Percentiles rank a stretch among this genome's conserved stretches.
Conservation (phyloP, 1,140 invertebrate genomes). For the Pinna nobilis region DNA sequence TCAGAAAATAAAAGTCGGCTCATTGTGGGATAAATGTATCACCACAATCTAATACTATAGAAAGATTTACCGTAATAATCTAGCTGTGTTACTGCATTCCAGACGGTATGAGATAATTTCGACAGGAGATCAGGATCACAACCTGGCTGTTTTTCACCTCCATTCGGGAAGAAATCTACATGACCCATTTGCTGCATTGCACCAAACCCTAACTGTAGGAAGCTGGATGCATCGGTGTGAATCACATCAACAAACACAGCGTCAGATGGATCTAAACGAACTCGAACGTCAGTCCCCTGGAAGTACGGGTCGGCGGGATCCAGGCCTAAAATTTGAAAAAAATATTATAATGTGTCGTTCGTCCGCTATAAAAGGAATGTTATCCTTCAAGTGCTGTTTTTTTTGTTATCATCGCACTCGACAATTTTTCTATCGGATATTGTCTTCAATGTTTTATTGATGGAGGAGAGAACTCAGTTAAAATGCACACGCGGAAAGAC, state of each 20-base stretch:
- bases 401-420: no score
- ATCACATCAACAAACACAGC: slow-evolving; percentile 96
- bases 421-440: no score
- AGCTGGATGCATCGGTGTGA: slow-evolving; percentile 88
- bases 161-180: slow-evolving; percentile 87
- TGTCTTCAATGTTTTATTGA: no score
- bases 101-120: slow-evolving; percentile 49
- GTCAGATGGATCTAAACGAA: slow-evolving; percentile 78
- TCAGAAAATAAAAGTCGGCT: no score
- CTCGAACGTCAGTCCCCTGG: slow-evolving; percentile 75
- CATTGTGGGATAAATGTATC: no score
- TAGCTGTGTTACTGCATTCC: slow-evolving; percentile 50
- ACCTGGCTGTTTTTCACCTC: slow-evolving; percentile 65
- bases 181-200: slow-evolving; percentile 92
- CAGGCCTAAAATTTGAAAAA: slow-evolving; percentile 79
- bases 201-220: slow-evolving; percentile 77
- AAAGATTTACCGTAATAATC: slow-evolving; percentile 53
- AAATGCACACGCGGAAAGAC: no score
- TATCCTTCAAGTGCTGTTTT: no score
- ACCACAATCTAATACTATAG: no score
- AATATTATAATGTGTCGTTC: no score
- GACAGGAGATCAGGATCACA: slow-evolving; percentile 54
- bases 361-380: no score
- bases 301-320: slow-evolving; percentile 85
- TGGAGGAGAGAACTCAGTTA: no score